Evolutionary conservation across 2,888 invertebrate species (phyloP).

Genomic region (Phragmatobia fuliginosa): DNA sequence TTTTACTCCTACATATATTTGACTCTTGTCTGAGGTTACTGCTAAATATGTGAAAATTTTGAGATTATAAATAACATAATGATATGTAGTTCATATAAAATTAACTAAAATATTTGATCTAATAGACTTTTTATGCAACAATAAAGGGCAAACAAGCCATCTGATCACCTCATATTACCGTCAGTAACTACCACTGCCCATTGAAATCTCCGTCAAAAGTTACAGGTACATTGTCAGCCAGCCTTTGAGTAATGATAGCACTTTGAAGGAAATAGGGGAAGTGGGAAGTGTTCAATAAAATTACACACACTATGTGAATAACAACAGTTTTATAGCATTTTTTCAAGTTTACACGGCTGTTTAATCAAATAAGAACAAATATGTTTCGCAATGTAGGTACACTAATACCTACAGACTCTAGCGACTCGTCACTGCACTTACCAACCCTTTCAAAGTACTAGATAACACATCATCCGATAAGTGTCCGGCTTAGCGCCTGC

Average conservation of each 20-base stretch:
- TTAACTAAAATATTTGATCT: too few species aligned
- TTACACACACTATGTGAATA: too few species aligned
- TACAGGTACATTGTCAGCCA: background rate
- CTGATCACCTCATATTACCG: background rate
- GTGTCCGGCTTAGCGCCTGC: slow-evolving; percentile 61
- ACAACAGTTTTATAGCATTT: background rate
- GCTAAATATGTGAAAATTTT: too few species aligned
- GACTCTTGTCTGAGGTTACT: too few species aligned
- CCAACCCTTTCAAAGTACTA: slow-evolving; percentile 34
- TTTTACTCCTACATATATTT: too few species aligned
- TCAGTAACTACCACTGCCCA: background rate
- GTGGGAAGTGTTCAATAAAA: too few species aligned
- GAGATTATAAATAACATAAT: too few species aligned
- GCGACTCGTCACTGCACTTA: slow-evolving; percentile 29
- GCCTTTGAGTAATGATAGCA: background rate
- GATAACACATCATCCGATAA: slow-evolving; percentile 53
- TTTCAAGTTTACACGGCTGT: background rate
- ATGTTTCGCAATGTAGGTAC: background rate
- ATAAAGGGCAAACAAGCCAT: too few species aligned
- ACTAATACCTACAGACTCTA: slow-evolving; percentile 10
- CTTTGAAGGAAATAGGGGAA: too few species aligned
- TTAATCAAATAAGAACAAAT: background rate
- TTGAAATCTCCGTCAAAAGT: background rate
- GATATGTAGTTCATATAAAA: too few species aligned
- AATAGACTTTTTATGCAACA: too few species aligned